Conservation (phyloP, 1,140 invertebrate genomes). For the Lucilia cuprina region DNA sequence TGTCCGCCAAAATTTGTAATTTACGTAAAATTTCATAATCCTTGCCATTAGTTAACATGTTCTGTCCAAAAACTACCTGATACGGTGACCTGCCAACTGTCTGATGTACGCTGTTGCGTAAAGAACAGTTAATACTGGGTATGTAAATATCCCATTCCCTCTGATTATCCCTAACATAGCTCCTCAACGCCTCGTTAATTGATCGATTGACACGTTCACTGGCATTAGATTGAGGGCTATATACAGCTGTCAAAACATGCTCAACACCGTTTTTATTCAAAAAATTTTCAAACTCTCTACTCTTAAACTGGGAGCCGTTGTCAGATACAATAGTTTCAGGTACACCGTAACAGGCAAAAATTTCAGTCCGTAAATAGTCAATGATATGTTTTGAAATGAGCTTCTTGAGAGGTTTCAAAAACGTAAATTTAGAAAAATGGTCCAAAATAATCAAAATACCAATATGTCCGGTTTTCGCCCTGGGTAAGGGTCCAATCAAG, state of each 20-base stretch:
- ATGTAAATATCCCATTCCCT: not conserved
- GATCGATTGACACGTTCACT: not conserved
- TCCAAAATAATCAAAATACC: no score
- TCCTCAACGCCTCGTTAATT: not conserved
- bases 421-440: no score
- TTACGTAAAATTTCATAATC: no score
- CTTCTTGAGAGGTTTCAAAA: not conserved
- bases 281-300: not conserved
- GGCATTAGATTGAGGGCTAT: slow-evolving; percentile 15
- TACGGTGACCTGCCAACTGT: not conserved
- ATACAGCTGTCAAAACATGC: not conserved
- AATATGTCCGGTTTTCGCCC: no score
- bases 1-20: no score
- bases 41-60: not conserved
- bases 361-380: not conserved
- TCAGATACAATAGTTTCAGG: slow-evolving; percentile 7
- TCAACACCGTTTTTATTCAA: not conserved
- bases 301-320: slow-evolving; percentile 31
- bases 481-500: no score
- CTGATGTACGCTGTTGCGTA: not conserved
- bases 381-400: not conserved
- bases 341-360: not conserved
- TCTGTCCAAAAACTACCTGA: not conserved
- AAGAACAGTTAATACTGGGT: not conserved
- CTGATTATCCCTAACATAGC: not conserved